phyloP scores from a whole-genome alignment of 2,888 invertebrate genomes.

The Drepana falcataria region DNA sequence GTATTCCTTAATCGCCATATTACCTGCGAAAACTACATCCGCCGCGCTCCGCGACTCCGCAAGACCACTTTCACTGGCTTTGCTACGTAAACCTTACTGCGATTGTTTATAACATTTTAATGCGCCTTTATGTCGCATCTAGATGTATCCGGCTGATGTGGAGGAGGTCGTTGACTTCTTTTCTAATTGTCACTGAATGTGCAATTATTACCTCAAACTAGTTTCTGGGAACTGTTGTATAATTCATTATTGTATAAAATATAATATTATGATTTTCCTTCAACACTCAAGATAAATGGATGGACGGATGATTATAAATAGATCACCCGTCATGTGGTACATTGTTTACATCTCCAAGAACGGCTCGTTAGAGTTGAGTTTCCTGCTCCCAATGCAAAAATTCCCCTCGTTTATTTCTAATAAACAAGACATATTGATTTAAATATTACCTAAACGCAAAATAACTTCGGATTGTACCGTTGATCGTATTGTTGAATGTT shows the following conservation, averaged over 20 bases:
- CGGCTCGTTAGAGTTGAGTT: no score
- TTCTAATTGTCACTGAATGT: conserved; percentile 37
- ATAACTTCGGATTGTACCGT: no score
- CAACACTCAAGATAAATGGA: no score
- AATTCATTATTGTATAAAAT: conserved; percentile 12
- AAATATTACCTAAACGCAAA: no score
- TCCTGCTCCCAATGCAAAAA: no score
- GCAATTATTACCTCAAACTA: conserved; percentile 17
- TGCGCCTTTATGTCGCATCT: conserved; percentile 43
- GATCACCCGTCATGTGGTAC: no score
- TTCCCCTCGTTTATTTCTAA: no score
- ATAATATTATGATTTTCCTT: neutral
- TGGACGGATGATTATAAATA: no score
- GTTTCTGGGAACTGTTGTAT: conserved; percentile 19
- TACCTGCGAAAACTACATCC: conserved; percentile 2
- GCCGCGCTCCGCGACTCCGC: conserved; percentile 8
- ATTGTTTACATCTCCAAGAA: no score
- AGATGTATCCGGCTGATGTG: conserved; percentile 61
- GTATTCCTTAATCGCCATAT: no score
- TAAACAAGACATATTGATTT: no score
- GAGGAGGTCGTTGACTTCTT: conserved; percentile 56
- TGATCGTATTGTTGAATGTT: no score
- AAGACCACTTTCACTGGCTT: conserved; percentile 30
- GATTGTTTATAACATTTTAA: conserved; percentile 41
- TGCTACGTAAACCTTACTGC: conserved; percentile 21